Evolutionary conservation across 2,113 vertebrate species (phyloP).

Genomic region (Sylvietta virens): DNA sequence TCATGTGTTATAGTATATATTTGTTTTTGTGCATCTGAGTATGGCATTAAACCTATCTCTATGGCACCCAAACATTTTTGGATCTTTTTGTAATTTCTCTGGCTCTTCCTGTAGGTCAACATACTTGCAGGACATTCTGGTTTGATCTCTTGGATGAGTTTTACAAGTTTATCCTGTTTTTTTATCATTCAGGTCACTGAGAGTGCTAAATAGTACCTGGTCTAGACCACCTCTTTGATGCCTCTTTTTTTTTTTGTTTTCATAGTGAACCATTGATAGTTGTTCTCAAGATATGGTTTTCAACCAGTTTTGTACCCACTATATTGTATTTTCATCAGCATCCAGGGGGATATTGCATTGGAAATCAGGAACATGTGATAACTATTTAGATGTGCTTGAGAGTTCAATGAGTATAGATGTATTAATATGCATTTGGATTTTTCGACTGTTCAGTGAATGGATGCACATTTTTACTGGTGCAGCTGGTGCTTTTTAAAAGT

Average conservation of each 20-base stretch:
- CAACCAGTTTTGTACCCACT: not conserved
- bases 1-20: not conserved
- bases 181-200: not conserved
- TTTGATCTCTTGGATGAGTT: not conserved
- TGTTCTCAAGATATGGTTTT: not conserved
- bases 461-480: constrained; percentile 37
- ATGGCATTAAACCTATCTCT: not conserved
- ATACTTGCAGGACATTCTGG: not conserved
- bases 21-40: not conserved
- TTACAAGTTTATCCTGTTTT: not conserved
- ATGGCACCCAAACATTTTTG: not conserved
- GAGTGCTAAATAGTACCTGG: not conserved
- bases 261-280: not conserved
- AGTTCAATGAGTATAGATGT: not conserved
- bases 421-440: constrained; percentile 21
- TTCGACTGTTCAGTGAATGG: constrained; percentile 32
- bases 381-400: not conserved
- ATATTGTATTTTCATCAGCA: not conserved
- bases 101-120: not conserved
- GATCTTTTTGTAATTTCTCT: not conserved
- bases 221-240: not conserved
- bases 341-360: not conserved
- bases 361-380: not conserved
- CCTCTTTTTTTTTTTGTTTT: not conserved
- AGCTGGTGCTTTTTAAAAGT: constrained; percentile 39